Conservation (phyloP, 1,140 invertebrate genomes). For the Phenacoccus solenopsis region DNA sequence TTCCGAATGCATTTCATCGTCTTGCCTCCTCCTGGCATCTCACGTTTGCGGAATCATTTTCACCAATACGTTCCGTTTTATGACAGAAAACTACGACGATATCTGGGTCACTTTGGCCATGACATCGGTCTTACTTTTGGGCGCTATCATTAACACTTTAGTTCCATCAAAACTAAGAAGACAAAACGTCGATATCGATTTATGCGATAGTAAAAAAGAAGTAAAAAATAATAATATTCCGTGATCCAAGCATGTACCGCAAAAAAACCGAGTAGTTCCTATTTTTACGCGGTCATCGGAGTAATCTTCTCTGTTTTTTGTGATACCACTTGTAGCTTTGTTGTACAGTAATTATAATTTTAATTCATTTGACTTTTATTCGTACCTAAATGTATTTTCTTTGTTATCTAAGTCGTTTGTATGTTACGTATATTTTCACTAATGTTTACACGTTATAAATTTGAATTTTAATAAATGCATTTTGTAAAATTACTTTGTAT, state of each 20-base stretch:
- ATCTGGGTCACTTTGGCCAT: constrained; percentile 55
- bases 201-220: neutral
- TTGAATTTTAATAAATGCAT: too few species aligned
- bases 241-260: neutral
- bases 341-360: too few species aligned
- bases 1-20: constrained; percentile 75
- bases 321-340: too few species aligned
- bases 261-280: neutral
- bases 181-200: constrained; percentile 28
- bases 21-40: constrained; percentile 69
- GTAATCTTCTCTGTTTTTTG: too few species aligned
- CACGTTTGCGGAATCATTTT: constrained; percentile 63
- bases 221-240: too few species aligned
- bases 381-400: too few species aligned
- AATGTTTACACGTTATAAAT: too few species aligned
- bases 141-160: constrained; percentile 50
- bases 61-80: constrained; percentile 49
- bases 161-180: constrained; percentile 60
- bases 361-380: too few species aligned
- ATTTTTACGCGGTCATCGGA: neutral
- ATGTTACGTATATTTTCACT: too few species aligned
- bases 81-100: constrained; percentile 42
- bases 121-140: constrained; percentile 47
- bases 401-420: too few species aligned
- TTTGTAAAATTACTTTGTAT: too few species aligned